Conservation (phyloP, 2,113 vertebrate genomes). For the Osmerus eperlanus region DNA sequence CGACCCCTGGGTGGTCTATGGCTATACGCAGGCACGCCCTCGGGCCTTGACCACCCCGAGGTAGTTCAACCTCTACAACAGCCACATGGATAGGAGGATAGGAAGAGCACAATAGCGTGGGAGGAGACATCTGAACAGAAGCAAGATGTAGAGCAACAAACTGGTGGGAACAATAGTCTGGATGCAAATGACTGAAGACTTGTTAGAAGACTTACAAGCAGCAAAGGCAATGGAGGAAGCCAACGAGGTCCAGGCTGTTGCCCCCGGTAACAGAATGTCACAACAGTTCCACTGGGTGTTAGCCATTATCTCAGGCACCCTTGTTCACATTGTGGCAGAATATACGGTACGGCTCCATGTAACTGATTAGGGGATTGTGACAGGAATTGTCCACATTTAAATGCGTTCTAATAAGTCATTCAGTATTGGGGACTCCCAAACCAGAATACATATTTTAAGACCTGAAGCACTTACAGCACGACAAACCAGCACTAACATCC, state of each 20-base stretch:
- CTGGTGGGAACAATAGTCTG: neutral
- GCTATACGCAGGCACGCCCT: constrained; percentile 20
- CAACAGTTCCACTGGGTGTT: neutral
- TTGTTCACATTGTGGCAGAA: constrained; percentile 8
- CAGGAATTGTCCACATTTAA: neutral
- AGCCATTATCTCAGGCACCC: neutral
- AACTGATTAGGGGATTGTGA: constrained; percentile 4
- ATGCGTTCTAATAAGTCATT: too few relatives aligned
- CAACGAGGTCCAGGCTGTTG: constrained; percentile 7
- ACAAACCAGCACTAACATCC: too few relatives aligned
- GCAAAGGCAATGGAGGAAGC: constrained; percentile 11
- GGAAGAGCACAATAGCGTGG: constrained; percentile 37
- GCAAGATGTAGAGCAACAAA: neutral
- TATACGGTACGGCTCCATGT: constrained; percentile 5
- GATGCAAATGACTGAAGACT: constrained; percentile 29
- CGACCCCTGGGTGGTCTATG: constrained; percentile 48
- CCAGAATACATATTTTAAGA: too few relatives aligned
- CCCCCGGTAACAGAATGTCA: constrained; percentile 18
- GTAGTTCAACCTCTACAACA: constrained; percentile 17
- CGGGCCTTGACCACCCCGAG: constrained; percentile 16
- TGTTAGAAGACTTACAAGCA: neutral
- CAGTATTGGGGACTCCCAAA: too few relatives aligned
- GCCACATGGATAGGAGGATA: neutral
- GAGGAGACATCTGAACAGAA: constrained; percentile 28
- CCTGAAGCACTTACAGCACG: too few relatives aligned